Conservation (phyloP, 2,888 invertebrate species). For the Mycalesis mineus region DNA sequence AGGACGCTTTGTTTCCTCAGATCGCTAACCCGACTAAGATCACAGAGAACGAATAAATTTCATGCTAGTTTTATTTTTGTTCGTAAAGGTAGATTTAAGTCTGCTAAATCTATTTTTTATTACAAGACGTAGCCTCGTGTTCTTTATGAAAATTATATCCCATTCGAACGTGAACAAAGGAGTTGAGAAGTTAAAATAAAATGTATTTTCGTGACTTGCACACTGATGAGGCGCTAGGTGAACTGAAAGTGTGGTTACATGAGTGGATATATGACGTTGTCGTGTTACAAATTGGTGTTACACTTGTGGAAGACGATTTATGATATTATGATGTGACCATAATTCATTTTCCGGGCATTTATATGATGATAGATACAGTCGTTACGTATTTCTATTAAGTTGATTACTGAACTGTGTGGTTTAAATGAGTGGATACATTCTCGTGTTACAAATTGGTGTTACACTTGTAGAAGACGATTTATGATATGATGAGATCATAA, state of each 20-base stretch:
- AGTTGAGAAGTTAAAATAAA: slow-evolving; percentile 75
- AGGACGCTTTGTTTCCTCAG: slow-evolving; percentile 39
- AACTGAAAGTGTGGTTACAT: slow-evolving; percentile 18
- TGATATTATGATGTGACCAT: neutral
- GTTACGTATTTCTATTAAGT: too few relatives aligned
- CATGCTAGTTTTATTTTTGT: neutral
- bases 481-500: neutral
- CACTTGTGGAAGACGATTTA: neutral
- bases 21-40: neutral
- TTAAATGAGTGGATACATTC: slow-evolving; percentile 22
- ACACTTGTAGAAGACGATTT: neutral
- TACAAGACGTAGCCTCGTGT: slow-evolving; percentile 56
- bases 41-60: neutral
- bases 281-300: neutral
- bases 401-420: slow-evolving; percentile 13
- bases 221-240: slow-evolving; percentile 41
- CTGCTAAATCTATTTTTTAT: slow-evolving; percentile 69
- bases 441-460: neutral
- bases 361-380: too few relatives aligned
- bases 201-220: slow-evolving; percentile 73
- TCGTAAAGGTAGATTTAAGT: slow-evolving; percentile 35
- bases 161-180: slow-evolving; percentile 64
- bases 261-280: slow-evolving; percentile 16
- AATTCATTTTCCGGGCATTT: too few relatives aligned
- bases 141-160: slow-evolving; percentile 75